Percentiles rank a stretch among this genome's conserved stretches.
Conservation (phyloP, 2,113 vertebrate genomes). For the Hippocampus zosterae region DNA sequence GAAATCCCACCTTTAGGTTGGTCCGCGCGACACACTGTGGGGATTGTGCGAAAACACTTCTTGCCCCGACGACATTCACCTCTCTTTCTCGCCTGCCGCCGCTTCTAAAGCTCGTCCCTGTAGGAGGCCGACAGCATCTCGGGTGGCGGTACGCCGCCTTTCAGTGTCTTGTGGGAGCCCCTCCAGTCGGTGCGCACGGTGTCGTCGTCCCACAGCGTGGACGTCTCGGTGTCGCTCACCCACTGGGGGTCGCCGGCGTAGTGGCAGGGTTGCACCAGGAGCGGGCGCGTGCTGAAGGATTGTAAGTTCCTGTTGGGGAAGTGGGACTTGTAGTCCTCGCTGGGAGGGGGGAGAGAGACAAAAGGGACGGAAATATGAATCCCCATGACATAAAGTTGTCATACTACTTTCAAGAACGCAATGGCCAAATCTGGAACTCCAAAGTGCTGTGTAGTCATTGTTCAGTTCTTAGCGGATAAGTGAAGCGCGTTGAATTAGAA, state of each 20-base stretch:
- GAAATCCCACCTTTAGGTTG: constrained; percentile 20
- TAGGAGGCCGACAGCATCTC: constrained; percentile 65
- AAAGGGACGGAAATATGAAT: background rate
- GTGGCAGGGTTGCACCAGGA: constrained; percentile 87
- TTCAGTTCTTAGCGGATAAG: constrained; percentile 32
- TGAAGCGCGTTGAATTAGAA: constrained; percentile 51
- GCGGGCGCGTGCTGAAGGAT: constrained; percentile 82
- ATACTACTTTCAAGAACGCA: too few relatives aligned
- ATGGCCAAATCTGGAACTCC: background rate
- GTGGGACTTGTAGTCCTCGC: constrained; percentile 85
- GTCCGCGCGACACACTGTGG: background rate
- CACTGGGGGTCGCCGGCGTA: constrained; percentile 86
- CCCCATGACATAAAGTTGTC: background rate
- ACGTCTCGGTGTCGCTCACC: constrained; percentile 96
- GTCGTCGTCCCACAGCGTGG: constrained; percentile 92
- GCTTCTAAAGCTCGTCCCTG: constrained; percentile 81
- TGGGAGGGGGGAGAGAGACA: constrained; percentile 48
- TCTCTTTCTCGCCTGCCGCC: background rate
- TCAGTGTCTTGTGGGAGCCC: constrained; percentile 86
- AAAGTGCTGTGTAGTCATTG: background rate
- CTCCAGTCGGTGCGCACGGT: constrained; percentile 81
- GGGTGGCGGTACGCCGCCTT: constrained; percentile 60
- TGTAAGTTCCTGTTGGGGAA: constrained; percentile 82
- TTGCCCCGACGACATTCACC: constrained; percentile 12
- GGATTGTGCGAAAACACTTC: constrained; percentile 12